Base-by-base conservation (phyloP, 1,140 invertebrate species). In the Phenacoccus solenopsis region DNA sequence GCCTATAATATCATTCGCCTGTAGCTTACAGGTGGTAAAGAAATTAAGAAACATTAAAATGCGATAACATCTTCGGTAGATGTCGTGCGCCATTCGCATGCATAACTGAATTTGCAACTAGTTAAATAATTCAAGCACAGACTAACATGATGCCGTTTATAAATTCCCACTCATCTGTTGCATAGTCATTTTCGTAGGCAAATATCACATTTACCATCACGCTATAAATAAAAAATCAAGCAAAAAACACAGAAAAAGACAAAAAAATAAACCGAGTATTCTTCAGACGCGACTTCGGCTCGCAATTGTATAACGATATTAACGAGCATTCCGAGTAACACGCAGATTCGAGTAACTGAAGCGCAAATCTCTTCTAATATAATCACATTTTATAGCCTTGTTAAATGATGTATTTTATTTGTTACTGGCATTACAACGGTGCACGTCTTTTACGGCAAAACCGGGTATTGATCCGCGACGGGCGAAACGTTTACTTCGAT, bases 341-440 rank as follows among this genome's bases (percentile, higher is more conserved):
- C n/a, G 38, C 3, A 49, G 38, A 3, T 49, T 49, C 38, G n/a
- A n/a, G n/a, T n/a, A 49, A 49, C 38, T 49, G 38, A 49, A 49
- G 38, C 38, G 38, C 38, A 49, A 49, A 49, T 49, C 38, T 49
- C 16, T 49, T 49, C 38, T 49, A 49, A 49, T 49, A 49, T 49
- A 49, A 49, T n/a, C 38, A 49, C 38, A n/a, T 49, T 49, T 49
- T 49, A 49, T 49, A 49, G 38, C 38, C 38, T 49, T 49, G 38
- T 49, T 49, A 49, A 49, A 49, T 49, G 38, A 49, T 49, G 38
- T 49, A 49, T 49, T 49, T 49, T 49, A 49, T 49, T 49, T 16
- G 38, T 49, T 49, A 49, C 38, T 49, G 38, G 38, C 16, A n/a
- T 49, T 49, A 49, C 38, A 49, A n/a, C 38, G 38, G 38, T 49